Evolutionary conservation across 2,888 invertebrate genomes (phyloP).

Genomic region (Ormyrus nitidulus): DNA sequence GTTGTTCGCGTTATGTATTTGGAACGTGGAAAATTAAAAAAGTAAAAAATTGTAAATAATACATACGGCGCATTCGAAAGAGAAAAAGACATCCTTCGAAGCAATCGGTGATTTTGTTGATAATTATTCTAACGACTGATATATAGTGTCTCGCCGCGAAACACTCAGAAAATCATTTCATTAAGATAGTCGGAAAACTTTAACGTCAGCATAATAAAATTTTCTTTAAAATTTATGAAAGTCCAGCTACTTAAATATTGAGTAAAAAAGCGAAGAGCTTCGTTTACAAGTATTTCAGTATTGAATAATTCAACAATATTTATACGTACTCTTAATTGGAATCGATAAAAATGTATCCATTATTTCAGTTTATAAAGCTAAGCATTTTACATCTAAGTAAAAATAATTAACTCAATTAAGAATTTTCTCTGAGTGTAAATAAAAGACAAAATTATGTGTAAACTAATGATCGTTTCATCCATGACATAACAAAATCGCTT

Average conservation of each 20-base stretch:
- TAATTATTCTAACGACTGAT: conserved; percentile 47
- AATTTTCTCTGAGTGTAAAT: conserved; percentile 43
- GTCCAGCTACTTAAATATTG: not conserved
- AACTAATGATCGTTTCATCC: conserved; percentile 47
- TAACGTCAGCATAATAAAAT: not conserved
- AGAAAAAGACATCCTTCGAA: conserved; percentile 34
- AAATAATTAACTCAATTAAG: conserved; percentile 34
- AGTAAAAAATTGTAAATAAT: conserved; percentile 48
- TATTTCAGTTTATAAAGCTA: conserved; percentile 1
- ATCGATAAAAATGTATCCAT: not conserved
- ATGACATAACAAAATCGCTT: conserved; percentile 43
- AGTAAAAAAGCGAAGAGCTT: conserved; percentile 6
- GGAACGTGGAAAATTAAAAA: conserved; percentile 39
- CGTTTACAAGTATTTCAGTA: not conserved
- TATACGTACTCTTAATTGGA: conserved; percentile 11
- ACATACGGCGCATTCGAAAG: conserved; percentile 40
- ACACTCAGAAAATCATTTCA: conserved; percentile 34
- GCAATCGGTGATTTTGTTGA: conserved; percentile 45
- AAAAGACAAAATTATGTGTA: conserved; percentile 49
- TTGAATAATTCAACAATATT: conserved; percentile 9
- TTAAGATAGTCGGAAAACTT: conserved; percentile 30
- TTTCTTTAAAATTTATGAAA: not conserved
- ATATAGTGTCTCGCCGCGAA: conserved; percentile 34
- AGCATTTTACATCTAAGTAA: conserved; percentile 12
- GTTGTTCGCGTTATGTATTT: conserved; percentile 50